phyloP scores from a whole-genome alignment of 2,113 vertebrate species.

The Nothoprocta perdicaria region DNA sequence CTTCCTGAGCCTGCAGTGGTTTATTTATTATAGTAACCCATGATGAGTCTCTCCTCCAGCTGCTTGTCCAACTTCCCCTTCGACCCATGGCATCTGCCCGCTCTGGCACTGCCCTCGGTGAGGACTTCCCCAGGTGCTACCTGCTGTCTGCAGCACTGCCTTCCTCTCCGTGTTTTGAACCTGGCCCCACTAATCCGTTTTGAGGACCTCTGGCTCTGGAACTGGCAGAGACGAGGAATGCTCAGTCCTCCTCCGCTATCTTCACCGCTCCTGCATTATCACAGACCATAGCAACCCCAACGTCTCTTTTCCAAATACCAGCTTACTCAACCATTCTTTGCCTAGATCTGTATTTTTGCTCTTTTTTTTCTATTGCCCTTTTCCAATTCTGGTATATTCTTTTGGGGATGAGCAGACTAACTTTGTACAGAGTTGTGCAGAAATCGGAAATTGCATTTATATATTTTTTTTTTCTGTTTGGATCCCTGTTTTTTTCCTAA shows the following conservation, averaged over 20 bases:
- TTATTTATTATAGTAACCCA: background rate
- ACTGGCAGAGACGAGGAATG: background rate
- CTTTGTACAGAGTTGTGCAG: background rate
- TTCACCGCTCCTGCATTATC: background rate
- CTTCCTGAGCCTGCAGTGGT: background rate
- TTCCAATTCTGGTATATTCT: background rate
- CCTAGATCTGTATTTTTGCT: background rate
- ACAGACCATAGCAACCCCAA: background rate
- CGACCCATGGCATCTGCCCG: background rate
- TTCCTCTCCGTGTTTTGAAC: too few relatives aligned
- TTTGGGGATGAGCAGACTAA: too few relatives aligned
- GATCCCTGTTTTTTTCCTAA: background rate
- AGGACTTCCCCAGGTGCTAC: background rate
- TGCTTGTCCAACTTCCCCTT: background rate
- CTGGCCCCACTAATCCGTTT: background rate
- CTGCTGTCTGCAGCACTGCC: background rate
- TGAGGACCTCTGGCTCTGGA: background rate
- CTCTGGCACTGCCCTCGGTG: background rate
- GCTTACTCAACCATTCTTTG: background rate
- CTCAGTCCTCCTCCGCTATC: background rate
- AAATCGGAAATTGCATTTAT: background rate
- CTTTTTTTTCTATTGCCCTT: background rate
- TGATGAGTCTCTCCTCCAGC: too few relatives aligned
- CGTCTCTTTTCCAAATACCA: background rate
- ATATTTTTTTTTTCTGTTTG: background rate